A percentile compares a stretch with the other conserved stretches of the same genome.
These are phyloP conservation scores for Albula glossodonta DNA, from an alignment of 2,113 vertebrate genomes.

Conservation along the genomic window DNA sequence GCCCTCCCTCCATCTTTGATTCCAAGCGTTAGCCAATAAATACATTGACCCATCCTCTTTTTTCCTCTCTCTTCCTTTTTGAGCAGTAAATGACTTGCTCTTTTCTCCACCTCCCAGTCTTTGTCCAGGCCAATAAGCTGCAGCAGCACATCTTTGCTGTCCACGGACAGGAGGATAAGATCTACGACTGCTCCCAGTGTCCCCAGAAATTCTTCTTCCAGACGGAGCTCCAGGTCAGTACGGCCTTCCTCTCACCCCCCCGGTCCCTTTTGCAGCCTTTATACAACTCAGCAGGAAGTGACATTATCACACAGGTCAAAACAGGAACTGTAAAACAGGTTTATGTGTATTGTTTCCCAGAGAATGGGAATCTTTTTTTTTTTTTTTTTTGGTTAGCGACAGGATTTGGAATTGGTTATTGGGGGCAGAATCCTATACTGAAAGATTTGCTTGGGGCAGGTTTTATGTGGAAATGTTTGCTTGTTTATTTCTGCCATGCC, in stretches of 20 bases:
- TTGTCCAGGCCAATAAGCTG: conserved; percentile 98
- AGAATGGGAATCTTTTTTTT: neutral
- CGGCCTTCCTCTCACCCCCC: neutral
- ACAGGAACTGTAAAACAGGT: neutral
- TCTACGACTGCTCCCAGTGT: conserved; percentile 98
- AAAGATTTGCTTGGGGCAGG: neutral
- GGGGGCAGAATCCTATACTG: neutral
- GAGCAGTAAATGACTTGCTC: neutral
- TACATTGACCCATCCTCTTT: neutral
- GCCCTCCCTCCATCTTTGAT: conserved; percentile 2
- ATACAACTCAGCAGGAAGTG: neutral
- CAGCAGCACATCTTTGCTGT: conserved; percentile 99
- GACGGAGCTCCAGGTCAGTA: conserved; percentile 95
- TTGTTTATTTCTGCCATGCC: neutral
- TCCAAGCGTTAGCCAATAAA: conserved; percentile 17
- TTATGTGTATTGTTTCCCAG: neutral
- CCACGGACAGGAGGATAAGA: conserved; percentile 97
- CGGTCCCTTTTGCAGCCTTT: neutral
- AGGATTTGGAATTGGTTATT: neutral
- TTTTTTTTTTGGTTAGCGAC: neutral
- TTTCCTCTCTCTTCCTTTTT: neutral
- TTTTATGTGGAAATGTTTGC: neutral
- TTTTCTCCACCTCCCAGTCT: conserved; percentile 72
- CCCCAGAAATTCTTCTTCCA: conserved; percentile 99
- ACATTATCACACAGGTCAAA: neutral